Evolutionary conservation across 2,797 vertebrate genomes (phyloP), one percentile per base, ranked within the genome.

Genomic region (Malacoraja senta): DNA sequence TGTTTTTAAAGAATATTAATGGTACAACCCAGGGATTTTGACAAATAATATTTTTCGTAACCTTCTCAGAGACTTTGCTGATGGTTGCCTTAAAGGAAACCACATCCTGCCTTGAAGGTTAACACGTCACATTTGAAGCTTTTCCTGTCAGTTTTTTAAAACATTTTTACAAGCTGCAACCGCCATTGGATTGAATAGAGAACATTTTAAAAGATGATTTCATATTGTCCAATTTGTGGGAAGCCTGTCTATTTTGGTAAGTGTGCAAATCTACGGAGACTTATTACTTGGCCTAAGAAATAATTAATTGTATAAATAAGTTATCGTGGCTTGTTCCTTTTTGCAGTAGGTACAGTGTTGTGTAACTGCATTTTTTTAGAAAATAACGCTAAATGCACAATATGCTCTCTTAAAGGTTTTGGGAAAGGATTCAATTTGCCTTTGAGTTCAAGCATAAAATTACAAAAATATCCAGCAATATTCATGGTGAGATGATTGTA

Each of bases 171-270:
- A 78, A 63, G n/a, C 63, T 0, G 24, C 58, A 58, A 32, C 68
- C 38, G 77, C 21, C 63, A 38, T 76, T 29, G 38, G 26, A 76
- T 76, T 35, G 84, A 3, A 65, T 93, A 24, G 91, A 53, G 72
- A 84, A 58, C 38, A 93, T 93, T 76, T 29, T 0, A 17, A n/a
- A 95, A 93, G 94, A 97, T 97, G 97, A 97, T 97, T 94, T 96
- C 96, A 94, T 97, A 97, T 95, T 98, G 97, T 95, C 97, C 97
- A 93, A 96, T 97, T 94, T 97, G 97, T 95, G 97, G 96, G 94
- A 97, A 97, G 95, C 97, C 97, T 1, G 97, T 98, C 96, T 97
- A 97, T 96, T 97, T 97, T 94, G 97, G 97, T 97, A 95, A 97
- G 97, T 97, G 44, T 93, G 35, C 1, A 9, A 53, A 32, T 24